Base-by-base conservation (phyloP, 2,113 vertebrate species). In the Aspiorhynchus laticeps region DNA sequence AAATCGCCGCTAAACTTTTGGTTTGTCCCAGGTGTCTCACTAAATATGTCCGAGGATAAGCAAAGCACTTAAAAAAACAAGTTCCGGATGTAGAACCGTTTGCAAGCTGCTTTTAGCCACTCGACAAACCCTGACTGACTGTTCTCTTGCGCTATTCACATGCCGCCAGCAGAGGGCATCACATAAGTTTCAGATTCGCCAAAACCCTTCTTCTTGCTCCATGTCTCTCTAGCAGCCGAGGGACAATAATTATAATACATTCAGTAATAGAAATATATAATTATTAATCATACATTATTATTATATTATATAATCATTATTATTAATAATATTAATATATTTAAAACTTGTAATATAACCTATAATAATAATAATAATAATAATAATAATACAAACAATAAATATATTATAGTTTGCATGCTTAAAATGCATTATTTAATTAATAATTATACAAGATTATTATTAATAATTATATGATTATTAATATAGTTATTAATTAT, bases 41-140 rank as follows among this genome's bases (percentile, higher is more conserved):
- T 85, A 38, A 86, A 86, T 82, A 43, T 24, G 48, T 79, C 80
- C 79, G 56, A 17, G 1, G 1, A 38, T 14, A 63, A 76, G 1
- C 7, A 69, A 56, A 3, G 8, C 21, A 33, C 59, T 26, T 33
- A 5, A 28, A 17, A 85, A n/a, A n/a, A n/a, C n/a, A n/a, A 5
- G 84, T 86, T 86, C 80, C 84, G 51, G 78, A 63, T 17, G 14
- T 3, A 7, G 4, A 31, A 19, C 15, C 6, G 8, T 77, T 46
- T 11, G 43, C 65, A 69, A 46, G 3, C 43, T 46, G 43, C 43
- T 41, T 80, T 11, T 5, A 24, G 56, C 21, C 2, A 59, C 10
- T 28, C 4, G 33, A 67, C 12, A 63, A 63, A 63, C n/a, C n/a
- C n/a, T n/a, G 1, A 12, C 2, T 3, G 9, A 63, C 1, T 11